Evolutionary conservation across 2,797 vertebrate species (phyloP), one percentile per base, ranked within the genome.

Genomic region (Pseudochirops cupreus): DNA sequence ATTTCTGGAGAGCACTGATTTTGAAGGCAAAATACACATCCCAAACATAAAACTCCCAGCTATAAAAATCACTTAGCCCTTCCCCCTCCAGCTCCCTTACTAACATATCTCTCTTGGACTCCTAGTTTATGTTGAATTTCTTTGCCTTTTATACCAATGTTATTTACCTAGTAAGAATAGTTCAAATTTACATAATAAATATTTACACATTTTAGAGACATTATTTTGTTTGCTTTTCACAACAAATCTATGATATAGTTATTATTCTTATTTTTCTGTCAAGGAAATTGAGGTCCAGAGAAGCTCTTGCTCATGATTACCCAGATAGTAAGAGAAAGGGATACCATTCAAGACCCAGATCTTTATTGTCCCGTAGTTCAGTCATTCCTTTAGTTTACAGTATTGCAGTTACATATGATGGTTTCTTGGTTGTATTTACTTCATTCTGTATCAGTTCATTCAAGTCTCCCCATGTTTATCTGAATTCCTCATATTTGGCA

Each of bases 1-100:
- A 74, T 74, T 91, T 54, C 4, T 52, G 39, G n/a, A 24, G 1
- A 50, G 74, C 31, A n/a, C 94, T 31, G 33, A 54, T 6, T 92
- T n/a, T 94, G 50, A 94, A 46, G 93, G 62, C 24, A 95, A 96
- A 96, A 93, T 24, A 28, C 91, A 95, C 11, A 91, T 52, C 56
- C 53, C n/a, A 91, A 67, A 59, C 90, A 39, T 67, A 56, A 54
- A 55, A 59, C 24, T 14, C 62, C 39, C 59, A 93, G 56, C 18
- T 29, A 10, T 56, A 57, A 91, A 92, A 58, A 33, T 94, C 9
- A 87, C 54, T 93, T 46, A 56, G 52, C 16, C 5, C 2, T 67
- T 95, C 59, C 56, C 31, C 56, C 52, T 90, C 3, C 7, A 93
- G 59, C 21, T 26, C 21, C 21, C 21, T 24, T 46, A 50, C 21